Base-by-base conservation (phyloP, 2,113 vertebrate genomes). In the Neopipo cinnamomea region DNA sequence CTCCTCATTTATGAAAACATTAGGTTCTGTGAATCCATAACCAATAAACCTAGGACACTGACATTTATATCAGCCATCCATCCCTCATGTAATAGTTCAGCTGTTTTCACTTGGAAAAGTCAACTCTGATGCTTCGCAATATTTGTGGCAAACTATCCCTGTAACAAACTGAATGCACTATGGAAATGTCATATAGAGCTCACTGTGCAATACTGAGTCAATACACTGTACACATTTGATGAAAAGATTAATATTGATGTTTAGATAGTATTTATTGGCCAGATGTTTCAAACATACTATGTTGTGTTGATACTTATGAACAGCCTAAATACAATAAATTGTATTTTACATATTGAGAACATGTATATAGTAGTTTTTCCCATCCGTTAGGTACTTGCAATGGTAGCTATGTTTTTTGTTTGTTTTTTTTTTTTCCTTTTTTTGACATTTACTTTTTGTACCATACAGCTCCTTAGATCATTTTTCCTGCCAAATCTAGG, bases 301-400 rank as follows among this genome's bases (percentile, higher is more conserved):
- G n/a, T 93, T 65, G 88, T 95, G 90, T 94, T 93, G 88, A 96
- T 90, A 93, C 49, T 91, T 92, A 93, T 59, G 84, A 93, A 82
- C 87, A 89, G 91, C 92, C 93, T 95, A 91, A 88, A 58, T 95
- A 88, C 96, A 98, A 98, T 98, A 98, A 98, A 98, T 86, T 91
- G 90, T 98, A 98, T 98, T 98, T 98, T 97, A 94, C 97, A 77
- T 96, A 97, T 70, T 91, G 95, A 94, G 71, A 96, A 93, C 68
- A 77, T 25, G 84, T 37, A 30, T 82, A 14, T 47, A n/a, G 33
- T 74, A 3, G 3, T 93, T 81, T 65, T 91, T 92, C 25, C 41
- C 12, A 41, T 47, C 58, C 12, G 13, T 65, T 72, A 72, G 46
- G 30, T 83, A 46, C 42, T 79, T 82, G 53, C 19, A 72, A 52